Evolutionary conservation across 2,888 invertebrate genomes (phyloP).

Genomic region (Acleris holmiana): DNA sequence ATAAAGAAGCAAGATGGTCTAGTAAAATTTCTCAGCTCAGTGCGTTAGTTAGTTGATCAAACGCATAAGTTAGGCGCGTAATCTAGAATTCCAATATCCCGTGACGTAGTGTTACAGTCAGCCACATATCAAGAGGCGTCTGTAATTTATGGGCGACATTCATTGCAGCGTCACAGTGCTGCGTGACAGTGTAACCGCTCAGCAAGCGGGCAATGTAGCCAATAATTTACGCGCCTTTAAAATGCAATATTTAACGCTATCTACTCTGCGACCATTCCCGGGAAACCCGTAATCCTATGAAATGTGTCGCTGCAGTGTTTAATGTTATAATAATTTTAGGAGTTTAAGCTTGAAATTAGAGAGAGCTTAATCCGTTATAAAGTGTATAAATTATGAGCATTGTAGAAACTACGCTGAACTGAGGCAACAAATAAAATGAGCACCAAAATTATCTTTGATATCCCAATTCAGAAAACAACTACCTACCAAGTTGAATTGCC

Average conservation of each 20-base stretch:
- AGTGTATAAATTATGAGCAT: not conserved
- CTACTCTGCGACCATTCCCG: conserved; percentile 16
- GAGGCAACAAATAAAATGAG: no score
- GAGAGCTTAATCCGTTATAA: conserved; percentile 8
- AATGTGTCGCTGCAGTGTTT: conserved; percentile 29
- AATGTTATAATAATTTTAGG: conserved; percentile 42
- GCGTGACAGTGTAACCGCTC: conserved; percentile 46
- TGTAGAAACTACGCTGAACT: not conserved
- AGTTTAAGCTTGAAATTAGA: conserved; percentile 38
- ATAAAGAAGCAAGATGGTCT: not conserved
- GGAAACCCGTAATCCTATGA: conserved; percentile 28
- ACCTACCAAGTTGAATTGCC: no score
- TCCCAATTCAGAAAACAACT: no score
- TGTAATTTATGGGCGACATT: conserved; percentile 51
- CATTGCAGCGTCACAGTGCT: conserved; percentile 51
- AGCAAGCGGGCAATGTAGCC: conserved; percentile 44
- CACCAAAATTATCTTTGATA: no score
- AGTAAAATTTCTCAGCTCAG: not conserved
- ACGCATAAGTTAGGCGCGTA: conserved; percentile 13
- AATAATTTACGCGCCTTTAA: conserved; percentile 47
- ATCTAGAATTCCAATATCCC: conserved; percentile 37
- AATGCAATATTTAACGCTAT: conserved; percentile 32
- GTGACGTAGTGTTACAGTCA: conserved; percentile 29
- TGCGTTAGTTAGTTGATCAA: not conserved
- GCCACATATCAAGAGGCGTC: conserved; percentile 44